Conservation (phyloP, 2,888 invertebrate species). For the Xanthorhoe designata region DNA sequence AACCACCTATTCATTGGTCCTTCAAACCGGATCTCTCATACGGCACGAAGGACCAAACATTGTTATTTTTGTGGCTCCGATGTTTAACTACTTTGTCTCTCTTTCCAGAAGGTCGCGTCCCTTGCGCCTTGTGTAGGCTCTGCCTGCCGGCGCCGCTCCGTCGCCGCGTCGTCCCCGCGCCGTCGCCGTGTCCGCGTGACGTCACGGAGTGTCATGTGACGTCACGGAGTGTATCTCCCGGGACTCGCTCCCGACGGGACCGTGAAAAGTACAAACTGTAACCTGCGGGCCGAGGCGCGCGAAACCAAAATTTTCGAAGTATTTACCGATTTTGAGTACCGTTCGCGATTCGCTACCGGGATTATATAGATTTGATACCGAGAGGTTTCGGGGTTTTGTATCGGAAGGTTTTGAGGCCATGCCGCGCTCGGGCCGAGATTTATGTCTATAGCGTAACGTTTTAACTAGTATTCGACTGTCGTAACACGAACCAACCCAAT, state of each 20-base stretch:
- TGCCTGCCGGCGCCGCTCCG: no score
- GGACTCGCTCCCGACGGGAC: conserved; percentile 12
- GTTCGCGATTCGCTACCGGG: conserved; percentile 37
- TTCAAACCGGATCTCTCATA: not conserved
- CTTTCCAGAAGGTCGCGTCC: not conserved
- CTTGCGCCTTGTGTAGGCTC: no score
- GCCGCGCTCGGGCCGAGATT: conserved; percentile 7
- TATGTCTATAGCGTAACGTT: not conserved
- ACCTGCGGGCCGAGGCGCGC: conserved; percentile 28
- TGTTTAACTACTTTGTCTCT: not conserved
- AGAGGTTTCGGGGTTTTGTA: conserved; percentile 33
- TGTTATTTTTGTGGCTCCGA: not conserved
- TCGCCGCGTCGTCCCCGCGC: not conserved
- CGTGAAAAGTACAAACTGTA: conserved; percentile 40
- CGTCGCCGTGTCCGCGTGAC: not conserved
- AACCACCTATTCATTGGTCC: not conserved
- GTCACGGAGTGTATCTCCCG: conserved; percentile 1
- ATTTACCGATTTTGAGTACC: conserved; percentile 45
- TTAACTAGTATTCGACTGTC: not conserved
- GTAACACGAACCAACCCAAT: not conserved
- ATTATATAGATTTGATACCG: conserved; percentile 38
- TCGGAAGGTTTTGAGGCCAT: conserved; percentile 23
- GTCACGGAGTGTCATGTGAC: not conserved
- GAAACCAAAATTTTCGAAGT: conserved; percentile 40
- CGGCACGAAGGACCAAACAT: not conserved